Base-by-base conservation (phyloP, 2,888 invertebrate species). In the Macaria liturata region DNA sequence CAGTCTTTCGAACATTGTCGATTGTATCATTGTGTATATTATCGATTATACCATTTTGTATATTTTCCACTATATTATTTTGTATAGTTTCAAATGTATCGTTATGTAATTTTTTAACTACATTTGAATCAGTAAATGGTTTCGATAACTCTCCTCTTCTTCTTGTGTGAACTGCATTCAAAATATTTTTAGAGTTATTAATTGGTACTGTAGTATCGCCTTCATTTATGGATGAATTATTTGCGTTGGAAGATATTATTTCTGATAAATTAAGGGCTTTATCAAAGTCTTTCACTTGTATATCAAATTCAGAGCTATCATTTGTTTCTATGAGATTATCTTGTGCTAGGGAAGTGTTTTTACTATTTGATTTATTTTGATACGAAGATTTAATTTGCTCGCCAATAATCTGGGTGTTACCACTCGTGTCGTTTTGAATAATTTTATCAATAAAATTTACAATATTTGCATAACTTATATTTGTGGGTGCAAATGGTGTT, bases 251-350 rank as follows among this genome's bases (percentile, higher is more conserved):
- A 6, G 4, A 37, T 7, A 9, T 42, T 43, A 7, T 20, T 20
- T 20, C 20, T 20, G 9, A 1, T 6, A 43, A 43, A 32, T 42
- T 43, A 8, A 32, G 5, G 3, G 32, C 4, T 34, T 51, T 51
- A 4, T 34, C 9, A 9, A n/a, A 7, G 39, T 30, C n/a, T 9
- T 32, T 49, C 32, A 8, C 40, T 46, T 32, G 37, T 5, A 42
- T 54, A 32, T 49, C 49, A 31, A 39, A 44, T 44, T 54, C 44
- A 49, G 44, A 37, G 43, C 45, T 4, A 46, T 8, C 45, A 45
- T 45, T 39, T 39, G 34, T 37, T 37, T 37, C 34, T 37, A 37
- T 20, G 20, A 1, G 20, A 37, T 37, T 37, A 4, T 6, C 34
- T 37, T 30, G 37, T 9, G 20, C 20, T 20, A 20, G 20, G 1